Conservation (phyloP, 1,140 invertebrate species). For the Gryllus bimaculatus region DNA sequence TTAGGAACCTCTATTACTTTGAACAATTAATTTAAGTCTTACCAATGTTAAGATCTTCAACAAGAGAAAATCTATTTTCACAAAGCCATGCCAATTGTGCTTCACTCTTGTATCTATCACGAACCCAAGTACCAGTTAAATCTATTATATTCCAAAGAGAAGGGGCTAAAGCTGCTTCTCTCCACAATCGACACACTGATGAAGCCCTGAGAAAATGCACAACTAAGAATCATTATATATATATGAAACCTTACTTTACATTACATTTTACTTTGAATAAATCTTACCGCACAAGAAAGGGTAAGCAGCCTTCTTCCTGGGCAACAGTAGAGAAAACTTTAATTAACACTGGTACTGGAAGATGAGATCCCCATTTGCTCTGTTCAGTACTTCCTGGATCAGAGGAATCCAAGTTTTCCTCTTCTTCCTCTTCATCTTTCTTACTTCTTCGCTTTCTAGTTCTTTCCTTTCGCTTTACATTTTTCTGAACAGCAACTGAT, state of each 20-base stretch:
- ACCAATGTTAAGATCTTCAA: constrained; percentile 67
- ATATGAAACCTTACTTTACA: background rate
- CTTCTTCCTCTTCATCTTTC: constrained; percentile 15
- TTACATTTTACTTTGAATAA: background rate
- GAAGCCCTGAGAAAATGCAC: constrained; percentile 46
- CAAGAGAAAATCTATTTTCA: constrained; percentile 57
- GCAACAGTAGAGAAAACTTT: constrained; percentile 61
- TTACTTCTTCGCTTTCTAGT: constrained; percentile 35
- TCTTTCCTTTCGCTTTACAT: constrained; percentile 22
- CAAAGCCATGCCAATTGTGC: constrained; percentile 64
- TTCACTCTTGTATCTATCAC: constrained; percentile 56
- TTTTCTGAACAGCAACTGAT: constrained; percentile 8
- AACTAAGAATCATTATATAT: background rate
- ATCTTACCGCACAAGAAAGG: constrained; percentile 54
- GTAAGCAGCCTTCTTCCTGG: constrained; percentile 56
- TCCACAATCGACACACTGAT: constrained; percentile 65
- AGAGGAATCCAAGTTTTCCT: constrained; percentile 28
- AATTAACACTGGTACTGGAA: constrained; percentile 55
- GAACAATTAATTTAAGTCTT: constrained; percentile 29
- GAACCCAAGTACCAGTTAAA: constrained; percentile 56
- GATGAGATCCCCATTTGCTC: constrained; percentile 43
- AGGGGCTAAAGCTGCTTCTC: constrained; percentile 52
- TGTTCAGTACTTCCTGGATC: constrained; percentile 39
- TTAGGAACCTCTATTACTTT: too few relatives aligned
- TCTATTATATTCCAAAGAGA: constrained; percentile 68